These are phyloP conservation scores for Prolemur simus DNA, from an alignment of 2,113 vertebrate species.

Conservation along the genomic window DNA sequence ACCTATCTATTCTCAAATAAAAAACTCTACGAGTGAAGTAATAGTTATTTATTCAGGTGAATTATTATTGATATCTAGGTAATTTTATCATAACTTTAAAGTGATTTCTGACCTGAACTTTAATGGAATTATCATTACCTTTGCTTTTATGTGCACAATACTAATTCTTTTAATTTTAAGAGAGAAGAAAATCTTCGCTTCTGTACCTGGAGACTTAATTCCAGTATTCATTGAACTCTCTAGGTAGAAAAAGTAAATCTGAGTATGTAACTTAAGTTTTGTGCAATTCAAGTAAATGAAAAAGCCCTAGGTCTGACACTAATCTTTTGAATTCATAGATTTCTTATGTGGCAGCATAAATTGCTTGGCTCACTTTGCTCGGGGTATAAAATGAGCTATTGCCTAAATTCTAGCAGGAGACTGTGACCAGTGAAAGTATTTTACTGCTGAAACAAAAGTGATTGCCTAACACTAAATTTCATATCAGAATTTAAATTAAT, in stretches of 20 bases:
- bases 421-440: neutral
- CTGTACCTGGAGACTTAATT: neutral
- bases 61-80: neutral
- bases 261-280: neutral
- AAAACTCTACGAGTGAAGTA: neutral
- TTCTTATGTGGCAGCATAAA: slow-evolving; percentile 52
- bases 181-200: neutral
- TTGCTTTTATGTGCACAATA: neutral
- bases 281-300: slow-evolving; percentile 46
- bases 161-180: slow-evolving; percentile 47
- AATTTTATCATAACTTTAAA: neutral
- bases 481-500: neutral
- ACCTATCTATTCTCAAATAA: neutral
- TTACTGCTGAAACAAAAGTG: neutral
- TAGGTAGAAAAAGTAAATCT: neutral
- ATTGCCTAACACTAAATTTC: neutral
- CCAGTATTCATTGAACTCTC: slow-evolving; percentile 1
- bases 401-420: neutral
- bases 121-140: neutral
- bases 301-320: slow-evolving; percentile 27
- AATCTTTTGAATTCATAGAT: slow-evolving; percentile 19
- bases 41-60: neutral
- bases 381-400: slow-evolving; percentile 5
- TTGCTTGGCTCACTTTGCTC: neutral
- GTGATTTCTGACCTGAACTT: neutral